Base-by-base conservation (phyloP, 2,113 vertebrate species). In the Geococcyx californianus region DNA sequence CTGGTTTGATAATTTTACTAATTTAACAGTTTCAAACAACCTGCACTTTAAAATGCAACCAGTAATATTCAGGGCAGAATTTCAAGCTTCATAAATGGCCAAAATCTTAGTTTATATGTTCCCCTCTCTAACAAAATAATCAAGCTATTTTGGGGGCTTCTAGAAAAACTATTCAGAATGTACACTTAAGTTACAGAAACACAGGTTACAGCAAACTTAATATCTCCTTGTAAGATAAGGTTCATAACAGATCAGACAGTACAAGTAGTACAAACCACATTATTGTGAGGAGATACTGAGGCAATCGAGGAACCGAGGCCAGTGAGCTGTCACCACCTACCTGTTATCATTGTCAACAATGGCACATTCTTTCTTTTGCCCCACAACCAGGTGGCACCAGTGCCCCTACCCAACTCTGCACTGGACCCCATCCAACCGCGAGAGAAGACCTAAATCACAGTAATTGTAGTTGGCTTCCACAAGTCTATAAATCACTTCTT, bases 331-430 rank as follows among this genome's bases (percentile, higher is more conserved):
- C 69, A 42, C 31, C 0, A 1, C 44, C 45, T 49, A 45, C 26
- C 25, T 11, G 0, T 34, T 69, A 34, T 20, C 34, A 31, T 12
- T 6, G 25, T 18, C 55, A 44, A 14, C 11, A 1, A 0, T 12
- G 10, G 4, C 11, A 58, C 33, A 33, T 7, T 2, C 16, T 23
- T 75, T 49, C 38, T 55, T 47, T n/a, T 55, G 38, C n/a, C 58
- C 42, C 44, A 23, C 11, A 54, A 28, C 16, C n/a, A 70, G 31
- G 11, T 44, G 31, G 9, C 33, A 70, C 3, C 62, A 44, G 17
- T n/a, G 8, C 16, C 52, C 16, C 45, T 17, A 23, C 19, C 62
- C 17, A 64, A 13, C 2, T 13, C 21, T 4, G 55, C n/a, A 38
- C 59, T 34, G 18, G 28, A 33, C 31, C 52, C 49, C 49, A 47